A percentile compares a stretch with the other conserved stretches of the same genome.
Conservation (phyloP, 92 coral and sea anemone genomes). For the Porites rus region DNA sequence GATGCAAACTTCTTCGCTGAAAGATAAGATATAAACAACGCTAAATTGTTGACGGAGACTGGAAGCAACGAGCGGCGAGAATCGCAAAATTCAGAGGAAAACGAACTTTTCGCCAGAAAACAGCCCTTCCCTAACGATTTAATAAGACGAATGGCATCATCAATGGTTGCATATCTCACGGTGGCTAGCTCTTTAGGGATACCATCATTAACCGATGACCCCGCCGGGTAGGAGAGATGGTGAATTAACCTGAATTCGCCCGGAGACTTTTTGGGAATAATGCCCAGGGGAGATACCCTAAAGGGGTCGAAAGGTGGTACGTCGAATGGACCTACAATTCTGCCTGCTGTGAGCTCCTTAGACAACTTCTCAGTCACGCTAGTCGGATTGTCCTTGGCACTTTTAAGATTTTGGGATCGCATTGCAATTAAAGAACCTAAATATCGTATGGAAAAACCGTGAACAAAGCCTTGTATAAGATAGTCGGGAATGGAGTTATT, state of each 20-base stretch:
- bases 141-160: conserved; percentile 57
- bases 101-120: conserved; percentile 74
- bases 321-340: conserved; percentile 61
- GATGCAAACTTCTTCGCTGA: no score
- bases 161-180: conserved; percentile 56
- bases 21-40: no score
- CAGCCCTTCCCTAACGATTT: conserved; percentile 52
- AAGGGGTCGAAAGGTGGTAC: conserved; percentile 48
- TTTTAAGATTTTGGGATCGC: no score
- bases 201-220: conserved; percentile 68
- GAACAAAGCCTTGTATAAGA: no score
- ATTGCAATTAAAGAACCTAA: no score
- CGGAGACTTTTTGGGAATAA: conserved; percentile 58
- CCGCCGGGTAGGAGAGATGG: conserved; percentile 64
- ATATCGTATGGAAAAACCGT: no score
- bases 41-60: no score
- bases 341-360: conserved; percentile 22
- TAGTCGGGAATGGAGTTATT: no score
- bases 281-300: conserved; percentile 63
- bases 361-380: conserved; percentile 19
- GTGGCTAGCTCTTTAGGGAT: conserved; percentile 45
- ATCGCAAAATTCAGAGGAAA: no score
- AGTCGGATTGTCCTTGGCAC: no score
- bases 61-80: no score
- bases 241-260: conserved; percentile 75